phyloP scores from a whole-genome alignment of 92 coral and sea anemone species.

The Siderastrea radians region DNA sequence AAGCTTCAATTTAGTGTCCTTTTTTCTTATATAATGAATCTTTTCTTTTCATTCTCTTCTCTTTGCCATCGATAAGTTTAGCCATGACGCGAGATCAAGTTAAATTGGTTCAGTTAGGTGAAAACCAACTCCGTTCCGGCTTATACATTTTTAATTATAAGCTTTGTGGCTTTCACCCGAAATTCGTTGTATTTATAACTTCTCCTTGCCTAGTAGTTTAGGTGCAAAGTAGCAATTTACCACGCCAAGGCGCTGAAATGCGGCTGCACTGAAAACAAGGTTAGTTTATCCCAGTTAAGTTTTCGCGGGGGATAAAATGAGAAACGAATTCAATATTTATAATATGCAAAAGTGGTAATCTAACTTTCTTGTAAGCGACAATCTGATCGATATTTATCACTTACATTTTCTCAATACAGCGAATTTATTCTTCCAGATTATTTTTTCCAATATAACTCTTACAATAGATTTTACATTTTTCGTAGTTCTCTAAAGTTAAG shows the following conservation, averaged over 20 bases:
- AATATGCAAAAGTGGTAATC: not conserved
- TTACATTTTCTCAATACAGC: too few species aligned
- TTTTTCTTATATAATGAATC: not conserved
- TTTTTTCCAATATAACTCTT: too few species aligned
- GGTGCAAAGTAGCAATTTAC: not conserved
- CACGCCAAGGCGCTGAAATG: not conserved
- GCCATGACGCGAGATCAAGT: conserved; percentile 30
- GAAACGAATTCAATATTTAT: not conserved
- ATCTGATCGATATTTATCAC: not conserved
- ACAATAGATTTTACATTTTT: too few species aligned
- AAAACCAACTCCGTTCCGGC: conserved; percentile 5
- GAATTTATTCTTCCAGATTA: too few species aligned
- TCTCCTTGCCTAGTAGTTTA: not conserved
- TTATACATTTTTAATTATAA: conserved; percentile 31
- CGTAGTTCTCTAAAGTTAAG: too few species aligned
- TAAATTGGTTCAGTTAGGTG: not conserved
- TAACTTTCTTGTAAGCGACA: not conserved
- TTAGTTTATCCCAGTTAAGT: not conserved
- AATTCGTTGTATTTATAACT: not conserved
- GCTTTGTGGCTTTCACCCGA: not conserved
- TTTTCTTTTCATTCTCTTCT: not conserved
- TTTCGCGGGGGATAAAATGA: not conserved
- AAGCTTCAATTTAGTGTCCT: not conserved
- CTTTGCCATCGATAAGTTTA: not conserved
- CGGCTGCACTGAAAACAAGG: not conserved